phyloP scores from a whole-genome alignment of 1,140 invertebrate species.

The Nymphalis io region DNA sequence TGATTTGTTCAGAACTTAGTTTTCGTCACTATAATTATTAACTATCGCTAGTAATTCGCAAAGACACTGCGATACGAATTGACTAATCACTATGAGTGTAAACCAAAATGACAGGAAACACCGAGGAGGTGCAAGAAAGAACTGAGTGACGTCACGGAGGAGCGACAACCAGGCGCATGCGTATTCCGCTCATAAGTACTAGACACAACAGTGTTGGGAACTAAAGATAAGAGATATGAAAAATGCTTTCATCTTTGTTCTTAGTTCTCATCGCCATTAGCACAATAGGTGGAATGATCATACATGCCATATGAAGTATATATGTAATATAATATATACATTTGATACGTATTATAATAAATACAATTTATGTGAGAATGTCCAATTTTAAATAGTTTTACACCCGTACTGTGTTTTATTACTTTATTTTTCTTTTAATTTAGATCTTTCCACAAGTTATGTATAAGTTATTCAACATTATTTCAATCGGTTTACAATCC shows the following conservation, averaged over 20 bases:
- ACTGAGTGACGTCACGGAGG: constrained; percentile 65
- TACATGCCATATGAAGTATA: neutral
- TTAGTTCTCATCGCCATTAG: constrained; percentile 13
- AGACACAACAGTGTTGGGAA: constrained; percentile 10
- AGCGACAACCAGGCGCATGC: constrained; percentile 57
- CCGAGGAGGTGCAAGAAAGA: constrained; percentile 43
- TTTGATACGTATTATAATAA: no score
- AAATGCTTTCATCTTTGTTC: constrained; percentile 26
- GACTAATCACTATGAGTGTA: constrained; percentile 9
- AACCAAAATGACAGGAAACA: constrained; percentile 10
- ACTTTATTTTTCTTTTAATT: no score
- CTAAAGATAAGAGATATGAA: constrained; percentile 22
- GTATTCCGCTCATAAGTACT: constrained; percentile 32
- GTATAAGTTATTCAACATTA: no score
- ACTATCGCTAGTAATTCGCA: neutral
- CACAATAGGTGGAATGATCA: constrained; percentile 12
- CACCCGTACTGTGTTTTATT: no score
- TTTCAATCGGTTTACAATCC: no score
- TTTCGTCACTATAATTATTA: neutral
- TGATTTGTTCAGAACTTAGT: neutral
- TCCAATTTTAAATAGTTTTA: no score
- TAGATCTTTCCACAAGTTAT: no score
- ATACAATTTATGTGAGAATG: no score
- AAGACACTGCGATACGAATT: neutral
- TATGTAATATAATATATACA: neutral